Conservation (phyloP, 2,888 invertebrate species). For the Idaea biselata region DNA sequence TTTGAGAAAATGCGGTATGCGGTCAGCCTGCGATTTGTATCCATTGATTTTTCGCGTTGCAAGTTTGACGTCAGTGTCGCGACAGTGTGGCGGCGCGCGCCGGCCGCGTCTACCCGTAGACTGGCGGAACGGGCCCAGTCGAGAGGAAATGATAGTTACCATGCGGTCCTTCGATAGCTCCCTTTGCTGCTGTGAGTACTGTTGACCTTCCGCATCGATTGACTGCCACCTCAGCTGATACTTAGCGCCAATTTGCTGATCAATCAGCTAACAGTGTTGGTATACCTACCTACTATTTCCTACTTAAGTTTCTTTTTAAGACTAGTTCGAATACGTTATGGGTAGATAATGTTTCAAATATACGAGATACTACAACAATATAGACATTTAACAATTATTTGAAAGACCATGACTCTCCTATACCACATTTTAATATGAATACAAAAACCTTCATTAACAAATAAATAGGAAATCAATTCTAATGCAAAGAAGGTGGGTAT, state of each 20-base stretch:
- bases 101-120: slow-evolving; percentile 72
- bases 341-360: background rate
- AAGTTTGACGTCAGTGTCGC: slow-evolving; percentile 69
- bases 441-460: background rate
- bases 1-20: slow-evolving; percentile 77
- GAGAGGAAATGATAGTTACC: slow-evolving; percentile 71
- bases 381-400: no score
- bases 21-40: slow-evolving; percentile 65
- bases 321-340: background rate
- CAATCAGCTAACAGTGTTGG: background rate
- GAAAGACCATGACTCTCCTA: background rate
- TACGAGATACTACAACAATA: no score
- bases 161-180: slow-evolving; percentile 60
- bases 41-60: slow-evolving; percentile 78
- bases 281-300: no score
- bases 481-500: background rate
- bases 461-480: background rate
- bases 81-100: slow-evolving; percentile 71
- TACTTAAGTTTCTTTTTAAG: background rate
- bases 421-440: background rate
- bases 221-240: slow-evolving; percentile 55
- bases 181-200: slow-evolving; percentile 43
- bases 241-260: background rate
- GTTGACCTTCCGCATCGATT: slow-evolving; percentile 69
- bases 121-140: slow-evolving; percentile 52